Evolutionary conservation across 1,140 invertebrate species (phyloP), one percentile per base, ranked within the genome.

Genomic region (Hylyphantes graminicola): DNA sequence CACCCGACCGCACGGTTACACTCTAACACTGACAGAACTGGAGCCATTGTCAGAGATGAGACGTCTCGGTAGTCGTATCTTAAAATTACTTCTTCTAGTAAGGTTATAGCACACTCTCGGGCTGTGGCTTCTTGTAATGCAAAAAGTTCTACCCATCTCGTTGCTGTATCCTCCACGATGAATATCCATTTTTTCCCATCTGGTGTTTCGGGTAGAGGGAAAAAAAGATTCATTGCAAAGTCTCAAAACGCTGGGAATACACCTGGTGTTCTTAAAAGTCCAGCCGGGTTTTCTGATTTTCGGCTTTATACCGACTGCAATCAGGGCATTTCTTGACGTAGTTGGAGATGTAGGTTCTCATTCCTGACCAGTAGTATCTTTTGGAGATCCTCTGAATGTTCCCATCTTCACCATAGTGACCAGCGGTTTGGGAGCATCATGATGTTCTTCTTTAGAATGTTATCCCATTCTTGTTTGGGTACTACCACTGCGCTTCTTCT

Each of bases 11-110:
- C n/a, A n/a, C n/a, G n/a, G n/a, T n/a, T n/a, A n/a, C n/a, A n/a
- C n/a, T n/a, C n/a, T n/a, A n/a, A n/a, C n/a, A n/a, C n/a, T n/a
- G n/a, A n/a, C n/a, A n/a, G n/a, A n/a, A n/a, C n/a, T n/a, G n/a
- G n/a, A n/a, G n/a, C 76, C 75, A n/a, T 85, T 85, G 17, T 72
- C 83, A 48, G 63, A 68, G n/a, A 85, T 57, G 7, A 79, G n/a
- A 21, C 21, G 21, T 19, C 64, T 21, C 11, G 83, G 83, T 3
- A 64, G 7, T 21, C 64, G 1, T 59, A 48, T 70, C 6, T 76
- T 54, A 19, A 79, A 21, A 12, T 59, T 35, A 15, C 67, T 85
- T 85, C 53, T 51, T 85, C 54, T 7, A 80, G n/a, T 21, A 80
- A 51, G 57, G 11, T 35, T 78, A 8, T 73, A 50, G 21, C 15